These are phyloP conservation scores for Pristionchus exspectatus DNA, from an alignment of 2,888 invertebrate genomes.

Conservation along the genomic window DNA sequence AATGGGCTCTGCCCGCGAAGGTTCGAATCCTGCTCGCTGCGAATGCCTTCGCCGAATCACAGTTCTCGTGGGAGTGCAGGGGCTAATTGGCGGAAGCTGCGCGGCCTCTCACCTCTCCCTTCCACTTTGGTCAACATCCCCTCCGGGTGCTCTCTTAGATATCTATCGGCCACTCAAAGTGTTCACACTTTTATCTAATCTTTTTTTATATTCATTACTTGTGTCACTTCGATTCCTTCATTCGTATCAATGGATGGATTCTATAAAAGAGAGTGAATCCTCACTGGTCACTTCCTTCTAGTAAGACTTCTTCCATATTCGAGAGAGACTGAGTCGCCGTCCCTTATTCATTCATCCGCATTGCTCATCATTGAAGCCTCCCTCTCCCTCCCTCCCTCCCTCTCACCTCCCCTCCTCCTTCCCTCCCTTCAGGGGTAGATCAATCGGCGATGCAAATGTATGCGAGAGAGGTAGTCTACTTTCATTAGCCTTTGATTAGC, in stretches of 20 bases:
- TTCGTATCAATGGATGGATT: background rate
- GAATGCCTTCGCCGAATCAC: constrained; percentile 48
- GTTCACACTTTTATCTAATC: constrained; percentile 6
- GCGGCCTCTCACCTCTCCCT: background rate
- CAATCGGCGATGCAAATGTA: constrained; percentile 38
- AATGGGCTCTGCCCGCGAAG: constrained; percentile 61
- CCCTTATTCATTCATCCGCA: constrained; percentile 41
- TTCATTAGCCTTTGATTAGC: constrained; percentile 38
- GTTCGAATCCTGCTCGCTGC: constrained; percentile 60
- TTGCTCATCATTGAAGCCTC: constrained; percentile 45
- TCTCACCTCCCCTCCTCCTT: background rate
- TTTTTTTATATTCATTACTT: background rate
- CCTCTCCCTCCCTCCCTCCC: background rate
- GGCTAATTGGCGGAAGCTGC: constrained; percentile 30
- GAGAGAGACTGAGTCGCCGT: constrained; percentile 10
- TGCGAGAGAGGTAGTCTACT: constrained; percentile 28
- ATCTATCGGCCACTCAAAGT: background rate
- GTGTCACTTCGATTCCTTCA: background rate
- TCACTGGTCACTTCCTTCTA: constrained; percentile 22
- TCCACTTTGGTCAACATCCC: background rate
- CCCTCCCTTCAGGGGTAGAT: constrained; percentile 11
- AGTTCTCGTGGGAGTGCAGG: background rate
- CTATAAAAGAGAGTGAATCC: background rate
- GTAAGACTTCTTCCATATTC: constrained; percentile 38
- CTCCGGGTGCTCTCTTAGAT: background rate